A percentile compares a stretch with the other conserved stretches of the same genome.
Evolutionary conservation across 2,113 vertebrate species (phyloP).

Genomic region (Malurus cyaneus): DNA sequence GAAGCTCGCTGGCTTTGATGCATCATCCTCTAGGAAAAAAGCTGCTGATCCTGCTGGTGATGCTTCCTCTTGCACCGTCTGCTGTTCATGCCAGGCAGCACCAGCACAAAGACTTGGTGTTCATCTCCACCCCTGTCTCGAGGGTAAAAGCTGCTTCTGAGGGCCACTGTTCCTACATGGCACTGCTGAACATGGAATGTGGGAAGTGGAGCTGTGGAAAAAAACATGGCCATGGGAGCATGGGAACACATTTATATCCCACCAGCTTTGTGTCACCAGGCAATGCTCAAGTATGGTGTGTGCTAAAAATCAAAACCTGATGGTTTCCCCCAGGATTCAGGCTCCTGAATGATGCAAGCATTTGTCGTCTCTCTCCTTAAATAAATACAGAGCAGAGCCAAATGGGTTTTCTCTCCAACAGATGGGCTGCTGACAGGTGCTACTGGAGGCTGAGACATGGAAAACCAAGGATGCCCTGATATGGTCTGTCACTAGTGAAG

Average conservation of each 20-base stretch:
- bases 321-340: neutral
- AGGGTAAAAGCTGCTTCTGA: neutral
- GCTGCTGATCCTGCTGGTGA: neutral
- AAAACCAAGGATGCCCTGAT: neutral
- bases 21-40: slow-evolving; percentile 39
- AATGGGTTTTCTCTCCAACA: slow-evolving; percentile 1
- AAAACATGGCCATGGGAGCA: neutral
- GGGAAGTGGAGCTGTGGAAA: neutral
- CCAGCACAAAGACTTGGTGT: neutral
- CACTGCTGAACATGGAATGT: neutral
- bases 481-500: neutral
- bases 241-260: neutral
- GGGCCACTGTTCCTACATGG: neutral
- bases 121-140: neutral
- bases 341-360: neutral
- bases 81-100: neutral
- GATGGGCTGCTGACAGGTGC: slow-evolving; percentile 23
- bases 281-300: neutral
- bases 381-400: neutral
- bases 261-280: neutral
- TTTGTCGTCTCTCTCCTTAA: neutral
- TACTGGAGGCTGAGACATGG: neutral
- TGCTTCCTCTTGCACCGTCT: slow-evolving; percentile 12
- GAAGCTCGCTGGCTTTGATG: slow-evolving; percentile 21
- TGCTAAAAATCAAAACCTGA: neutral